These are phyloP conservation scores for Gambelia wislizenii DNA, from an alignment of 2,797 vertebrate species.

Conservation along the genomic window DNA sequence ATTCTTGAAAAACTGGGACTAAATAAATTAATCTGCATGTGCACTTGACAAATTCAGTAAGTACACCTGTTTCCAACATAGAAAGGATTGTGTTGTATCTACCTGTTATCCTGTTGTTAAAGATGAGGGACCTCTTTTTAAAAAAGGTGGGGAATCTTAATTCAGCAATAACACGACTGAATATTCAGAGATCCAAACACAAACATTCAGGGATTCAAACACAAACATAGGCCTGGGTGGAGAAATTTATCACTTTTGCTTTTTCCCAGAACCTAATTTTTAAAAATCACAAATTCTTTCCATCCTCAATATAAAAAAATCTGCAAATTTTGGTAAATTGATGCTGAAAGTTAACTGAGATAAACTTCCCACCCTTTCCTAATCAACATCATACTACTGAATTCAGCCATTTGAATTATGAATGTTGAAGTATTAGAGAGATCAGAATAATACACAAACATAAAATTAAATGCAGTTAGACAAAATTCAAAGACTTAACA, in stretches of 20 bases:
- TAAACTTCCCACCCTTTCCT: background rate
- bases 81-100: background rate
- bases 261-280: background rate
- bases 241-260: too few relatives aligned
- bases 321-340: background rate
- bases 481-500: background rate
- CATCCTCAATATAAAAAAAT: background rate
- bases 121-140: background rate
- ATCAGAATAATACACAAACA: background rate
- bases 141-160: background rate
- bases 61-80: background rate
- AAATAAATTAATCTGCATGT: background rate
- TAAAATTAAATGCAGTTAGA: background rate
- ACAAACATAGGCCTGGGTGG: too few relatives aligned
- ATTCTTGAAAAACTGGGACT: background rate
- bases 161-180: background rate
- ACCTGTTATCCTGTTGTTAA: background rate
- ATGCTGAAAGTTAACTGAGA: background rate
- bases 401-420: background rate
- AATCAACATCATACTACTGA: background rate
- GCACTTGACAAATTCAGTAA: background rate
- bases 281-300: background rate
- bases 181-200: background rate
- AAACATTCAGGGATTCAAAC: too few relatives aligned
- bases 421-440: background rate